Conservation (phyloP, 2,888 invertebrate species). For the Scotopteryx bipunctaria region DNA sequence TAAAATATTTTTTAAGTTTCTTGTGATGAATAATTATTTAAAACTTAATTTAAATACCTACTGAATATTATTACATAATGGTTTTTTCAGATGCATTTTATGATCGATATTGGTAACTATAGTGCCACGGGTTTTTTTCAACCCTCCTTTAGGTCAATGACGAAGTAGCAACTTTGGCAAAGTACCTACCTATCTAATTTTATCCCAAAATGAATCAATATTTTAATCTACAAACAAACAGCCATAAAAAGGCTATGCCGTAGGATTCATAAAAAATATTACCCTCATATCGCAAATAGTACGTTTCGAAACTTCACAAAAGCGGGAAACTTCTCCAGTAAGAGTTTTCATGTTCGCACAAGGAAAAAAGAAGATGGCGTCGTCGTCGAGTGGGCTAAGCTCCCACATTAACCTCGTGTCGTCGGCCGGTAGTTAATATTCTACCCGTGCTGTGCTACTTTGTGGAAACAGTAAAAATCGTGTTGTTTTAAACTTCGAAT, state of each 20-base stretch:
- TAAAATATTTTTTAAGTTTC: no score
- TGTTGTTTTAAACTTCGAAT: slow-evolving; percentile 11
- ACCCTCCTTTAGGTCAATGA: no score
- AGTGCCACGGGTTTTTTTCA: no score
- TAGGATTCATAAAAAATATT: slow-evolving; percentile 5
- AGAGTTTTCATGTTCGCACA: slow-evolving; percentile 51
- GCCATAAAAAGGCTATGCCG: not conserved
- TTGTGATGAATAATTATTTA: no score
- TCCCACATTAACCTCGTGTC: slow-evolving; percentile 73
- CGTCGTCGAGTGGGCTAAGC: slow-evolving; percentile 65
- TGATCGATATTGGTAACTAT: no score
- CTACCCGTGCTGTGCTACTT: slow-evolving; percentile 45
- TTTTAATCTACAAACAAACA: no score
- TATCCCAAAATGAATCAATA: no score
- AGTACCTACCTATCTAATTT: no score
- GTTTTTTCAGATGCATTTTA: no score
- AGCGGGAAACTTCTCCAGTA: slow-evolving; percentile 43
- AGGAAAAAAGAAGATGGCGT: slow-evolving; percentile 55
- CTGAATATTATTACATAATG: no score
- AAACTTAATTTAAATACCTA: no score
- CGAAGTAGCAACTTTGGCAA: no score
- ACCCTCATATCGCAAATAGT: slow-evolving; percentile 1
- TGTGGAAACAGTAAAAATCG: slow-evolving; percentile 30
- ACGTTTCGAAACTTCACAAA: slow-evolving; percentile 27
- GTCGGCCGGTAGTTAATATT: slow-evolving; percentile 63